Evolutionary conservation across 2,888 invertebrate species (phyloP), one percentile per base, ranked within the genome.

Genomic region (Miltochrista miniata): DNA sequence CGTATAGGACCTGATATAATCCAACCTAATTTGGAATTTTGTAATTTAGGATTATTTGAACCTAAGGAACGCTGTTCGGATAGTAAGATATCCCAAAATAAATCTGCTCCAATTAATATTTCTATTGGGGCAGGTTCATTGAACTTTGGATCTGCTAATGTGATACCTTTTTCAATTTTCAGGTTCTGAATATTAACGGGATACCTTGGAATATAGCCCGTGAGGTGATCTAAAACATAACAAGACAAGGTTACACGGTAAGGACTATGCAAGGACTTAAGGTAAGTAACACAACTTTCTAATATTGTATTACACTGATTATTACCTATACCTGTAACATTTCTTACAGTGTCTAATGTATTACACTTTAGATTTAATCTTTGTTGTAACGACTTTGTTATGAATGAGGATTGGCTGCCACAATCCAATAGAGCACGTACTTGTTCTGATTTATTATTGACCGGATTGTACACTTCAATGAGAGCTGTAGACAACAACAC

Each of bases 51-150:
- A 9, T 45, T 52, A 9, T 46, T 39, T 2, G 33, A 1, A 3
- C 57, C 59, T 35, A 61, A 12, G 8, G 44, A 34, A 7, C 42
- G 43, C 24, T 56, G 59, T 38, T 56, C 14, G 5, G 24, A 29
- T 31, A 54, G 54, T 15, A 61, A 35, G 8, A 64, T 15, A 7
- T 64, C 56, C 56, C 64, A 59, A 18, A 67, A 56, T 8, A 54
- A 13, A 30, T 62, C 62, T 5, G 59, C 49, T 5, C 63, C 59
- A 14, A 61, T 57, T 7, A 63, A 42, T 15, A 62, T 41, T 12
- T 61, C 60, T 7, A 59, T 48, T 7, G 40, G 3, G 2, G 51
- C 46, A 14, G 61, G 56, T 10, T 51, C 34, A 40, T 62, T 14
- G 36, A 63, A 61, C 5, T 7, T 48, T 12, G 56, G 57, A 35